These are phyloP conservation scores for Leptinotarsa defecta DNA, from an alignment of 1,140 invertebrate genomes.

Conservation along the genomic window DNA sequence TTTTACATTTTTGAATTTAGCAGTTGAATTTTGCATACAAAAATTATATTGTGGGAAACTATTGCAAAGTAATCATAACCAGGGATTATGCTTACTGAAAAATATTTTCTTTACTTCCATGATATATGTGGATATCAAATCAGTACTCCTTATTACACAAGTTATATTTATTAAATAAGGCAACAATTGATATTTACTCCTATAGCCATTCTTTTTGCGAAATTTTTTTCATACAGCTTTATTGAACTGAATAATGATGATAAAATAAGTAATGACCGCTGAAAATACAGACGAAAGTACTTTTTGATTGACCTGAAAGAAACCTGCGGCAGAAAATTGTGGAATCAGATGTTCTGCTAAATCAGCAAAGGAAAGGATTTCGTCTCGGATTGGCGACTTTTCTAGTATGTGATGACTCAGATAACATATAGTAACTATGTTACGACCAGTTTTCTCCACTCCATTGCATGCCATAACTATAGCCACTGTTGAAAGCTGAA, in stretches of 20 bases:
- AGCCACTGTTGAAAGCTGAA: conserved; percentile 25
- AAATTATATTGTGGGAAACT: too few relatives aligned
- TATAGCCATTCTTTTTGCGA: too few relatives aligned
- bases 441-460: conserved; percentile 29
- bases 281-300: conserved; percentile 27
- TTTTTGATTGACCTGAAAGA: conserved; percentile 33
- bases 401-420: conserved; percentile 1
- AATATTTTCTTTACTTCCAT: too few relatives aligned
- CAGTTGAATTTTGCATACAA: too few relatives aligned
- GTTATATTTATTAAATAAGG: too few relatives aligned
- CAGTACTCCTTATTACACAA: too few relatives aligned
- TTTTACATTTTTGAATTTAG: too few relatives aligned
- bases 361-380: conserved; percentile 22
- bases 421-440: conserved; percentile 18
- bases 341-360: conserved; percentile 32
- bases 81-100: too few relatives aligned
- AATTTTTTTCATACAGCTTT: background rate
- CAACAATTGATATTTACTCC: too few relatives aligned
- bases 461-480: conserved; percentile 24
- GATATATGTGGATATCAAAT: too few relatives aligned
- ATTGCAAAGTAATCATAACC: too few relatives aligned
- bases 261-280: conserved; percentile 28
- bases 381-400: conserved; percentile 29
- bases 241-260: conserved; percentile 36
- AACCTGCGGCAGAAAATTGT: conserved; percentile 30